These are phyloP conservation scores for Tragelaphus imberbis DNA, from an alignment of 2,113 vertebrate genomes.

Conservation along the genomic window DNA sequence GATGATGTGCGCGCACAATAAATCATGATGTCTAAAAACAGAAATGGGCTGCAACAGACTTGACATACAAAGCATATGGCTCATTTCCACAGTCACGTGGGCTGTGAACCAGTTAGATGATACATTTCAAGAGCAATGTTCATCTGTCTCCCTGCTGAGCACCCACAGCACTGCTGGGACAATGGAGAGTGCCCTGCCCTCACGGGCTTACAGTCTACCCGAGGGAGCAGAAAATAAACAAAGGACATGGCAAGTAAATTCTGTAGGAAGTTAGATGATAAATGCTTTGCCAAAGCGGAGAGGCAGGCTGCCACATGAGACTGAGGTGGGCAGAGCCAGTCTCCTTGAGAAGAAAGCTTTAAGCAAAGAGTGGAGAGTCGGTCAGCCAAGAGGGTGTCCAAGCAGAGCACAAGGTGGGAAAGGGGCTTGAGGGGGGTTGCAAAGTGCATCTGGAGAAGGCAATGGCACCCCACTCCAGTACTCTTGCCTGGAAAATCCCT, in stretches of 20 bases:
- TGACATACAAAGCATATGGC: not conserved
- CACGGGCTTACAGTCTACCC: not conserved
- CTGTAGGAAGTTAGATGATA: not conserved
- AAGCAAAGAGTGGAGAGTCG: not conserved
- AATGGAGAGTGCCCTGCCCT: not conserved
- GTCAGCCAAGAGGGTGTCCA: not conserved
- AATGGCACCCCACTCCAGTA: no score
- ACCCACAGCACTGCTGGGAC: not conserved
- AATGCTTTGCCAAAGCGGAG: not conserved
- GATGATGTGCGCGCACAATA: not conserved
- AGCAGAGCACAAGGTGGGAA: not conserved
- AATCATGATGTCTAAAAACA: not conserved
- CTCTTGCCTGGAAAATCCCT: no score
- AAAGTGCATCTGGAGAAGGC: not conserved
- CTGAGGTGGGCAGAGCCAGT: not conserved
- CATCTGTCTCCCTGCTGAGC: not conserved
- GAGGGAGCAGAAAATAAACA: not conserved
- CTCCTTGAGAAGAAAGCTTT: not conserved
- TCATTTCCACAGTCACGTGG: not conserved
- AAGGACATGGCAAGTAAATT: not conserved
- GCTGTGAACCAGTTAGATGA: not conserved
- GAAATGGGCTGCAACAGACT: not conserved
- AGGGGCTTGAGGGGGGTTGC: fast-evolving
- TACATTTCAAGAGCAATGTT: not conserved
- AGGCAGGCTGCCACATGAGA: not conserved